A percentile compares a stretch with the other conserved stretches of the same genome.
Conservation (phyloP, 2,113 vertebrate genomes). For the Peromyscus leucopus region DNA sequence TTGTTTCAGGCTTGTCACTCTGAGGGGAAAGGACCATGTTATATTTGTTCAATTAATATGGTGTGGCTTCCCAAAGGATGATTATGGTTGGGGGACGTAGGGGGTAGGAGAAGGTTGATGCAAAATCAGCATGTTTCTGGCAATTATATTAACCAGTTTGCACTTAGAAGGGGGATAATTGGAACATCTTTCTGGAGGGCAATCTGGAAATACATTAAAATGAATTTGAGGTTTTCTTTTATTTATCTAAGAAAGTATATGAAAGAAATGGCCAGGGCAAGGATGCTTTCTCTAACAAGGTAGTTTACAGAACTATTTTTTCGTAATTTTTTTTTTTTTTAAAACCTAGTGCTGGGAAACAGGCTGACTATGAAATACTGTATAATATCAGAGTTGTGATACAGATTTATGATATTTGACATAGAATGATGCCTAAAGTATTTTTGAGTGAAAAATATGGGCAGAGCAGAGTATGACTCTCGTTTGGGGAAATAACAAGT, state of each 20-base stretch:
- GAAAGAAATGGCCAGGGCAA: slow-evolving; percentile 32
- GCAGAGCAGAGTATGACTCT: not conserved
- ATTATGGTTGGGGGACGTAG: slow-evolving; percentile 29
- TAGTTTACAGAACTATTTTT: slow-evolving; percentile 35
- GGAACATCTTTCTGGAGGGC: slow-evolving; percentile 58
- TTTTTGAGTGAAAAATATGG: slow-evolving; percentile 47
- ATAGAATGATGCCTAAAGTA: slow-evolving; percentile 19
- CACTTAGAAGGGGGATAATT: slow-evolving; percentile 60
- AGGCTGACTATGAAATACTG: slow-evolving; percentile 16
- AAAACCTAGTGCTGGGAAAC: slow-evolving; percentile 16
- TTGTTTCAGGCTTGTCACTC: slow-evolving; percentile 75
- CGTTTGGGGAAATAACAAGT: slow-evolving; percentile 32
- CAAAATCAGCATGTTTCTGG: slow-evolving; percentile 69
- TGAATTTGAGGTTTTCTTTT: slow-evolving; percentile 42
- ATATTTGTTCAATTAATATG: slow-evolving; percentile 71
- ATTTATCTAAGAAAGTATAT: slow-evolving; percentile 42
- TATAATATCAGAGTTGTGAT: not conserved
- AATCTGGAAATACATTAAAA: slow-evolving; percentile 61
- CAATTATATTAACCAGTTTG: slow-evolving; percentile 58
- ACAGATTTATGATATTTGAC: slow-evolving; percentile 38
- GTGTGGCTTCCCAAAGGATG: slow-evolving; percentile 59
- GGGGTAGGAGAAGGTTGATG: slow-evolving; percentile 54
- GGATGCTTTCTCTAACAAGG: slow-evolving; percentile 1
- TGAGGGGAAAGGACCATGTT: slow-evolving; percentile 60
- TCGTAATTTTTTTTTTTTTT: not conserved